Evolutionary conservation across 2,888 invertebrate species (phyloP), one percentile per base, ranked within the genome.

Genomic region (Atherix ibis): DNA sequence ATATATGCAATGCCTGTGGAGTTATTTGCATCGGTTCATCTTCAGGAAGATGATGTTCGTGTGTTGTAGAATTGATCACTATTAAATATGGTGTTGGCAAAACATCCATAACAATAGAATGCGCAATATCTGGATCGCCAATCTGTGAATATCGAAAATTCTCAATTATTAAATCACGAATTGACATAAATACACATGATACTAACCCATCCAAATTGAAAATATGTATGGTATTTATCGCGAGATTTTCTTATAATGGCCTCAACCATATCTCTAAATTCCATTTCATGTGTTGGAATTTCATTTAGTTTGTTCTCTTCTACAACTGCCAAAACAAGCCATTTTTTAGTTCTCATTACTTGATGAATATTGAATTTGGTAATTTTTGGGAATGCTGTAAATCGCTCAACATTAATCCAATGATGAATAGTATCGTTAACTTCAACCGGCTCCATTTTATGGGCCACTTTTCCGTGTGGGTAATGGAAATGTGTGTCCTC

Each of bases 361-460:
- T 89, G 80, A 58, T 87, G 75, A 35, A 84, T 73, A 49, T 85
- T 88, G 35, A 82, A 79, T 35, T 76, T 66, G 2, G 91, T 83
- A 16, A 88, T 73, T 66, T 85, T 87, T 5, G 87, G 85, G 52
- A 91, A 92, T 31, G 81, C 77, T 27, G 79, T 72, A 64, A 91
- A 94, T 41, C 91, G 69, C 56, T 94, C 92, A 12, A 78, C 71
- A 51, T 87, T 85, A 16, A 94, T 73, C 89, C 91, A 94, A 43
- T 76, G 74, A 45, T 80, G 74, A 44, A 94, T 64, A 15, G 82
- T 77, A 5, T 64, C 63, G 52, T 87, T 87, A 34, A 77, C 55
- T 40, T 66, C 56, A 16, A 64, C 56, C 4, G 62, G 60, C 42
- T 71, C 65, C 49, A 60, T 58, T 46, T 54, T 51, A 19, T 58